A percentile compares a stretch with the other conserved stretches of the same genome.
phyloP scores from a whole-genome alignment of 2,888 invertebrate genomes.

The Sarcophaga subvicina region DNA sequence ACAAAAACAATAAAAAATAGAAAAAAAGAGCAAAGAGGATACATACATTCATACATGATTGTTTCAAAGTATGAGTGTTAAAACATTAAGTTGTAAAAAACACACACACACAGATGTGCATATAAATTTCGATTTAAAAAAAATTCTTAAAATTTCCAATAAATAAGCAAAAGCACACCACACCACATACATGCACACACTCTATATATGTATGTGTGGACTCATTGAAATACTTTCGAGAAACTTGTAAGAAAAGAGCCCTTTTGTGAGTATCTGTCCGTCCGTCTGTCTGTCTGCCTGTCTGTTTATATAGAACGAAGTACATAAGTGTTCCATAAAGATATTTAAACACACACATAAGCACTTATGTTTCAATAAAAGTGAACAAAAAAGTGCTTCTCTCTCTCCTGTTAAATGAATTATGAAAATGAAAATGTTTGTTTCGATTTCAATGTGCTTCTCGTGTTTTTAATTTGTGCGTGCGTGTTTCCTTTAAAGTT shows the following conservation, averaged over 20 bases:
- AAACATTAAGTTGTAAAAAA: slow-evolving; percentile 10
- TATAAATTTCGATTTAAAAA: background rate
- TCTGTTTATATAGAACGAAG: slow-evolving; percentile 3
- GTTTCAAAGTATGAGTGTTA: background rate
- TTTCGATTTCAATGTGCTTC: background rate
- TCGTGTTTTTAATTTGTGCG: background rate
- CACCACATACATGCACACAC: background rate
- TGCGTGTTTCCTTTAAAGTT: slow-evolving; percentile 35
- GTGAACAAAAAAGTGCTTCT: too few species aligned
- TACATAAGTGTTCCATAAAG: background rate
- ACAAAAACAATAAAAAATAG: background rate
- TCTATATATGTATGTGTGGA: too few species aligned
- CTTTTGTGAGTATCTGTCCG: background rate
- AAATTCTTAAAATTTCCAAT: slow-evolving; percentile 47
- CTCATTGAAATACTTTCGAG: too few species aligned
- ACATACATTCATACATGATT: background rate
- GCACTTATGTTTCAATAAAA: too few species aligned
- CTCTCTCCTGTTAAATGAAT: too few species aligned
- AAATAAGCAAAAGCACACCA: slow-evolving; percentile 38
- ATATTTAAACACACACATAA: too few species aligned
- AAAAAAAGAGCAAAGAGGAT: background rate
- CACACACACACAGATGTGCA: background rate
- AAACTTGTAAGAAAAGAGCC: too few species aligned
- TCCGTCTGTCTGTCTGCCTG: background rate
- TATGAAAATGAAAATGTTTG: background rate